Conservation (phyloP, 2,888 invertebrate genomes). For the Clostera curtula region DNA sequence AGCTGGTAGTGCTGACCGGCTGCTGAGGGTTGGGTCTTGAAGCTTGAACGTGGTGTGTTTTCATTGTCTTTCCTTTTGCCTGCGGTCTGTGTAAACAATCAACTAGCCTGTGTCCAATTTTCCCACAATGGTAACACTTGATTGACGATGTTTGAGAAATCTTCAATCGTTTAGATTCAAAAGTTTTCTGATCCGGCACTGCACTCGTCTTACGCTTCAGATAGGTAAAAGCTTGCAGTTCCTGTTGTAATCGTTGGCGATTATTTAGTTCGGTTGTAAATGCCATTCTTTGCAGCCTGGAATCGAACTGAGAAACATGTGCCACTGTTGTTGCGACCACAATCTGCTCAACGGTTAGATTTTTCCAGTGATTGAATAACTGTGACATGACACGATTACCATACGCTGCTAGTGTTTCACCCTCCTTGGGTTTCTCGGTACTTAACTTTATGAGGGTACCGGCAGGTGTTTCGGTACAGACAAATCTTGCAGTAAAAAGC, state of each 20-base stretch:
- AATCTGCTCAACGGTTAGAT: slow-evolving; percentile 7
- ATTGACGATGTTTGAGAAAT: no score
- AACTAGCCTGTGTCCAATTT: slow-evolving; percentile 8
- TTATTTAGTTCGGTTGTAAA: slow-evolving; percentile 9
- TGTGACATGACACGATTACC: slow-evolving; percentile 7
- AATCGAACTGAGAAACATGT: slow-evolving; percentile 8
- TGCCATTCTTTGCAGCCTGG: slow-evolving; percentile 6
- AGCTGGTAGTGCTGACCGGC: not conserved
- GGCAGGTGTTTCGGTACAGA: slow-evolving; percentile 4
- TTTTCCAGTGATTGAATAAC: slow-evolving; percentile 4
- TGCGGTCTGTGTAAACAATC: no score
- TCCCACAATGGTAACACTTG: slow-evolving; percentile 12
- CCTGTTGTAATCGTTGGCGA: no score
- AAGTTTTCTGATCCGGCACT: not conserved
- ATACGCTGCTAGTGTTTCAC: slow-evolving; percentile 7
- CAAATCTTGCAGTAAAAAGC: slow-evolving; percentile 8
- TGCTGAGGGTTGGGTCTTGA: no score
- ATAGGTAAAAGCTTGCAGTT: slow-evolving; percentile 5
- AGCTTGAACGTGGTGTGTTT: no score
- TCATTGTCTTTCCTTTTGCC: no score
- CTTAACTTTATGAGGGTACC: slow-evolving; percentile 10
- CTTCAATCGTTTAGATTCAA: slow-evolving; percentile 1
- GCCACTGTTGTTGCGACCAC: slow-evolving; percentile 6
- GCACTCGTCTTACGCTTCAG: not conserved
- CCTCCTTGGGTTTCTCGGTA: slow-evolving; percentile 9